These are phyloP conservation scores for Plumapathes pennacea DNA, from an alignment of 92 coral and sea anemone species.

Conservation along the genomic window DNA sequence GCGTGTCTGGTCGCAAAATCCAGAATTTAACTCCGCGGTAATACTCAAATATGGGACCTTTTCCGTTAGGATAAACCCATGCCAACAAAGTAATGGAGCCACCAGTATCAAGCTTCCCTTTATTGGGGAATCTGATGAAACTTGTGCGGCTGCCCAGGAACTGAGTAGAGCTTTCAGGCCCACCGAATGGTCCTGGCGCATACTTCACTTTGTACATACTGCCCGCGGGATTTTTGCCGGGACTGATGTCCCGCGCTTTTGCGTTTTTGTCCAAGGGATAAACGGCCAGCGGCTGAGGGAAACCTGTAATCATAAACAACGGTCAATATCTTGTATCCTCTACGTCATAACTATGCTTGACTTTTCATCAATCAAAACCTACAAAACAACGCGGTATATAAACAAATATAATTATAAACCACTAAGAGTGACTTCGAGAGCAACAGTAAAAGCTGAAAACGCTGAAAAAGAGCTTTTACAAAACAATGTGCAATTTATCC, in stretches of 20 bases:
- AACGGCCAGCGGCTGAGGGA: constrained; percentile 70
- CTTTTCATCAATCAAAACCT: too few species aligned
- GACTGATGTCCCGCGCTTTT: constrained; percentile 69
- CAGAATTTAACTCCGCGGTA: constrained; percentile 54
- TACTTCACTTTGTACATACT: constrained; percentile 50
- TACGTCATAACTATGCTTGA: too few species aligned
- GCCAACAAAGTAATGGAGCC: constrained; percentile 68
- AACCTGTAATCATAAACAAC: constrained; percentile 29
- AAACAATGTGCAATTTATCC: too few species aligned
- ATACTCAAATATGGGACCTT: constrained; percentile 76
- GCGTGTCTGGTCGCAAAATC: constrained; percentile 39
- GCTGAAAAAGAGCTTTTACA: too few species aligned
- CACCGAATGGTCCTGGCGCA: constrained; percentile 68
- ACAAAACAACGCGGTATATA: too few species aligned
- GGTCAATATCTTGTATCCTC: too few species aligned
- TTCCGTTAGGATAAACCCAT: constrained; percentile 61
- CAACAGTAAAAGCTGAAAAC: too few species aligned
- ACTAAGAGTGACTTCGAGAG: too few species aligned
- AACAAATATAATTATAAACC: too few species aligned
- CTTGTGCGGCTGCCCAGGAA: constrained; percentile 65
- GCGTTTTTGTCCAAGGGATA: constrained; percentile 62
- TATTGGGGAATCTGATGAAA: constrained; percentile 73
- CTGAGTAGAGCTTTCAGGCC: constrained; percentile 67
- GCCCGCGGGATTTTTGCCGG: constrained; percentile 64
- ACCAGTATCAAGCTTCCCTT: constrained; percentile 57